Evolutionary conservation across 1,140 invertebrate species (phyloP), one percentile per base, ranked within the genome.

Genomic region (Megalonaias nervosa): DNA sequence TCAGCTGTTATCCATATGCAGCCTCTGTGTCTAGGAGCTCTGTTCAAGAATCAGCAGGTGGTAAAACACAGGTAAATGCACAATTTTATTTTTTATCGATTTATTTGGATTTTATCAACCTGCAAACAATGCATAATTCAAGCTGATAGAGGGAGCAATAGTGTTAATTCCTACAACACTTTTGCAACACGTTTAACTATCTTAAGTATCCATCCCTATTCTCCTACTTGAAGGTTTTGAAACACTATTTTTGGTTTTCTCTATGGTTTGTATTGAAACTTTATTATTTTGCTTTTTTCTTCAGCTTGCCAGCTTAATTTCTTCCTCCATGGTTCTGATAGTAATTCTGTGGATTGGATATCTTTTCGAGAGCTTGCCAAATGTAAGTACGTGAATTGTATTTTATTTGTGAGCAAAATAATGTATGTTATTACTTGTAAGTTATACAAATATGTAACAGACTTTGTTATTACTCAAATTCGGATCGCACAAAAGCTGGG

Each of bases 21-120:
- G 92, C 92, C 19, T 92, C 92, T 16, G 87, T 93, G 81, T 92
- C 90, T 58, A 89, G 90, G 73, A 92, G 88, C 82, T 88, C 89
- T 71, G 91, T 91, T 55, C 92, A 90, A 85, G 90, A 92, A 79
- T 89, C 87, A 12, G 87, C 90, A 17, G 92, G 92, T 16, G 92
- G 92, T 3, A 87, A 85, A 76, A 90, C 91, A 38, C 92, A 92
- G 86, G 89, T 92, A 77, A 74, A 57, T 56, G 15, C 6, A 21
- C 9, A 38, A 1, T 19, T 21, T 19, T n/a, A 9, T 67, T 67
- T 9, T 2, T n/a, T 14, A 26, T 66, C 16, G 9, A 19, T 23
- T 12, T 31, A 19, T 23, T 38, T 67, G 31, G 16, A 9, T 23
- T 12, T 21, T 67, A 9, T 21, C 6, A 4, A 17, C 5, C 0